Evolutionary conservation across 2,888 invertebrate genomes (phyloP), one percentile per base, ranked within the genome.

Genomic region (Lucinisca nassula): DNA sequence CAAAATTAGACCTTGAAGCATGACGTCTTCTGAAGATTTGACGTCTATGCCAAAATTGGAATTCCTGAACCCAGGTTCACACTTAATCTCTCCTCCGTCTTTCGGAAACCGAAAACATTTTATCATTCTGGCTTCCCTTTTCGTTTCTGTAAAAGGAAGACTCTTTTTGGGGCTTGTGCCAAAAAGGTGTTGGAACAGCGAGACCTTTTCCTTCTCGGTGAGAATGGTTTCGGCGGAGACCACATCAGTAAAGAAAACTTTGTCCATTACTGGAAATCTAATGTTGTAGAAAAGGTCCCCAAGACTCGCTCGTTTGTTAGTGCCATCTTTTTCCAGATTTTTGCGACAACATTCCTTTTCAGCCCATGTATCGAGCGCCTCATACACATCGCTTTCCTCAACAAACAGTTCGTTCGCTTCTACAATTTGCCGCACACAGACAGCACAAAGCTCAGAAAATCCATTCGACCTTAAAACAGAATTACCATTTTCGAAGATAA

Each of bases 391-490:
- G 73, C 92, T 83, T 81, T 93, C 93, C 27, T 97, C 96, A 6
- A 98, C 97, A 84, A 97, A 97, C 74, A 98, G 95, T 2, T 97
- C 97, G 89, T 98, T 97, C 10, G 98, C 97, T 80, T 97, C 97
- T 0, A 98, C 97, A 78, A 98, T 97, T 49, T 97, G 97, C 6
- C 97, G 96, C 51, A 98, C 96, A 90, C 98, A 98, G 61, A 97
- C 97, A 88, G 97, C 97, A n/a, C 97, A 97, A 35, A 98, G 96
- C 85, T 98, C 97, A 88, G 97, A 97, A 70, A 97, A 97, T 58
- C 97, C 96, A 92, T 95, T 94, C 12, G 97, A 97, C 37, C 95
- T 95, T 21, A 90, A 75, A 32, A 90, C 87, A 6, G 83, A 85
- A 30, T 80, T 83, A 4, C 79, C 84, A 37, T 87, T 88, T 55